A percentile compares a stretch with the other conserved stretches of the same genome.
These are phyloP conservation scores for Graptemys geographica DNA, from an alignment of 2,797 vertebrate species.

Conservation along the genomic window DNA sequence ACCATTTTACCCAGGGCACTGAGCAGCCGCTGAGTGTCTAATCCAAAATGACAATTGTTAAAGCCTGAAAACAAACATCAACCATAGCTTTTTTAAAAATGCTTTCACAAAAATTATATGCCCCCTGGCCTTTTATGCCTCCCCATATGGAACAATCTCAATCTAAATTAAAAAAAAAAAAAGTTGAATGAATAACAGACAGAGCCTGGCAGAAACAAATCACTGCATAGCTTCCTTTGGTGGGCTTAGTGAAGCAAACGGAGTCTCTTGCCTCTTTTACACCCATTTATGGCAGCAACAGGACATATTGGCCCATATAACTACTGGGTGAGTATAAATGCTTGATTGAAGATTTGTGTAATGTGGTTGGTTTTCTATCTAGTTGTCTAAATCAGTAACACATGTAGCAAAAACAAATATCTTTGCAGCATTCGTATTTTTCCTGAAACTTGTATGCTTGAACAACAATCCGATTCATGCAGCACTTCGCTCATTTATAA, in stretches of 20 bases:
- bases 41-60: constrained; percentile 20
- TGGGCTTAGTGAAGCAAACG: not conserved
- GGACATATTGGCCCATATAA: constrained; percentile 65
- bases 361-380: constrained; percentile 43
- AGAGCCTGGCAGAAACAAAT: not conserved
- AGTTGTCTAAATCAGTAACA: not conserved
- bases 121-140: not conserved
- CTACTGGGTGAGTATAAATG: constrained; percentile 76
- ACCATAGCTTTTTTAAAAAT: not conserved
- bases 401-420: not conserved
- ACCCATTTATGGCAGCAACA: constrained; percentile 57
- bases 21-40: not conserved
- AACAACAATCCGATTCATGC: not conserved
- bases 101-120: not conserved
- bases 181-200: constrained; percentile 23
- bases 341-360: constrained; percentile 57
- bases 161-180: not conserved
- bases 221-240: not conserved
- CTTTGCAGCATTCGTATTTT: not conserved
- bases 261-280: constrained; percentile 35
- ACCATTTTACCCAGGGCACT: not conserved
- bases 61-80: constrained; percentile 46
- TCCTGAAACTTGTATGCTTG: constrained; percentile 37
- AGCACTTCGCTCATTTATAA: not conserved
- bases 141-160: not conserved